A percentile compares a stretch with the other conserved stretches of the same genome.
These are phyloP conservation scores for Chymomyza fuscimana DNA, from an alignment of 2,888 invertebrate genomes.

Conservation along the genomic window DNA sequence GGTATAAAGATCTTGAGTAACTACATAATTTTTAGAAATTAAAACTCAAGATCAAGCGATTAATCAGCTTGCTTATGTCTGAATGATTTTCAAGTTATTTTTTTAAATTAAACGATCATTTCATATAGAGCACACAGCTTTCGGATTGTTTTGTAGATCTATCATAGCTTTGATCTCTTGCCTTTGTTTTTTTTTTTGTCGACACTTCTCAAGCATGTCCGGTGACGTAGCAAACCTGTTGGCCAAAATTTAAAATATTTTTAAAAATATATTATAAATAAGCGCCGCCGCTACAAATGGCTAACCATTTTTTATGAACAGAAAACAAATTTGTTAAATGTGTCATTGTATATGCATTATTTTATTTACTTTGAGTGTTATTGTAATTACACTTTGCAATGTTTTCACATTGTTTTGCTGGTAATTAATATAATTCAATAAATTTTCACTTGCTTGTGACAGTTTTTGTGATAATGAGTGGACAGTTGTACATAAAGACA, in stretches of 20 bases:
- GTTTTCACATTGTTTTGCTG: constrained; percentile 28
- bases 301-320: neutral
- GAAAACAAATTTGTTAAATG: neutral
- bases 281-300: neutral
- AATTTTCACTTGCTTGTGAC: constrained; percentile 60
- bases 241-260: constrained; percentile 29
- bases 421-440: constrained; percentile 59
- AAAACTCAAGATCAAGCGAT: too few relatives aligned
- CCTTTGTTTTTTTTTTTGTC: neutral
- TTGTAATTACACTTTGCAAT: constrained; percentile 28
- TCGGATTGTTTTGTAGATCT: constrained; percentile 31
- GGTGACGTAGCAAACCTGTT: constrained; percentile 55
- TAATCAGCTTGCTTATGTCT: too few relatives aligned
- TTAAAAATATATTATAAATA: neutral
- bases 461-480: constrained; percentile 61
- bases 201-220: constrained; percentile 18
- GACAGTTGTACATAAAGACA: constrained; percentile 4
- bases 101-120: too few relatives aligned
- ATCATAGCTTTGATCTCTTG: constrained; percentile 26
- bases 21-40: too few relatives aligned
- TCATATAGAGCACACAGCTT: neutral
- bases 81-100: too few relatives aligned
- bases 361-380: neutral
- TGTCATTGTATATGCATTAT: neutral
- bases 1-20: too few relatives aligned